Base-by-base conservation (phyloP, 1,140 invertebrate species). In the Phortica variegata region DNA sequence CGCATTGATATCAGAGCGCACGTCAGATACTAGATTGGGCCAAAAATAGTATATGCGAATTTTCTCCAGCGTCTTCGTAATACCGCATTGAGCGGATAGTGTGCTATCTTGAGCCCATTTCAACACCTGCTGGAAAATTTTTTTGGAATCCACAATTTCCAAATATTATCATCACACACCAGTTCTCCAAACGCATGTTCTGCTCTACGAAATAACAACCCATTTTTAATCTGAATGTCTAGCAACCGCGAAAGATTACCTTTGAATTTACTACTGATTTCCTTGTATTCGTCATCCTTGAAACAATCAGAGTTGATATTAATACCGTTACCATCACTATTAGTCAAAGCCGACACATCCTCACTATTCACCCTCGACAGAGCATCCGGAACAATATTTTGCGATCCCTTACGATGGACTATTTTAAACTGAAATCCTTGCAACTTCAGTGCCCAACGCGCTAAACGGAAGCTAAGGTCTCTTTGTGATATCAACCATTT, bases 401-500 rank as follows among this genome's bases (percentile, higher is more conserved):
- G 13, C 16, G 51, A 58, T 6, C 77, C 78, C 18, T 60, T 63
- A 23, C 77, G 55, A 53, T 81, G 74, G 3, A 53, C 46, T 3
- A 81, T 58, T 12, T 71, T 38, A 37, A 61, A 71, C 15, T 58
- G 41, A 29, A 47, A 65, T 12, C 54, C 49, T 29, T 52, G 43
- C 5, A 68, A 21, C 20, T 63, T 61, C 4, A 70, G 32, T 0
- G 49, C 16, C 71, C 72, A 76, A 31, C 73, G 20, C 2, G 68
- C 61, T 5, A 75, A 48, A 33, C 61, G 43, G 10, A 59, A 61
- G 7, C 38, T 55, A 2, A 62, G 56, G 43, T 59, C 55, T 31
- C 54, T 53, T 33, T 65, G 44, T 1, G 47, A 29, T 31, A 50
- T 42, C 5, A 68, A 47, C 63, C 58, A 65, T 23, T 32, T 41